Base-by-base conservation (phyloP, 1,140 invertebrate genomes). In the Notospermus geniculatus region DNA sequence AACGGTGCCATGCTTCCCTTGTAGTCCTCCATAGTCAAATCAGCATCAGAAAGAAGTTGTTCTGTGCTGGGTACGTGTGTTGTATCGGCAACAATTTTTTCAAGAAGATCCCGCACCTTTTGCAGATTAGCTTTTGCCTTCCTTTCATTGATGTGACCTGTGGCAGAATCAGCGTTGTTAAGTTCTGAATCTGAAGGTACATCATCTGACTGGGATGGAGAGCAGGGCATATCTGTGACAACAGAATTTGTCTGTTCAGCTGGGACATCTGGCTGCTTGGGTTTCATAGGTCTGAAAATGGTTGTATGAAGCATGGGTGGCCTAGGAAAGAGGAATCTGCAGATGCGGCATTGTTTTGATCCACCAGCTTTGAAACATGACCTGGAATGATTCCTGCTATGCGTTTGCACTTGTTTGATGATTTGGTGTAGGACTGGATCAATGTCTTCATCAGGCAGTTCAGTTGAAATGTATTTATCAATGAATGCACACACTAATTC, bases 121-220 rank as follows among this genome's bases (percentile, higher is more conserved):
- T n/a, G n/a, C n/a, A n/a, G n/a, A n/a, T n/a, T 60, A 39, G 45
- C 13, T 36, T 60, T 55, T 36, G 54, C 56, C 28, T 55, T 1
- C 17, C 29, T 0, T 1, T 50, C 36, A 17, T 25, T 15, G n/a
- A 60, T 22, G 19, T 43, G n/a, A n/a, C n/a, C n/a, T n/a, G n/a
- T n/a, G n/a, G n/a, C n/a, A n/a, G n/a, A n/a, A n/a, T n/a, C n/a
- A n/a, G n/a, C n/a, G n/a, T n/a, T n/a, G n/a, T n/a, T n/a, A n/a
- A n/a, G n/a, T n/a, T n/a, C n/a, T n/a, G n/a, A n/a, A n/a, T n/a
- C n/a, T n/a, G n/a, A n/a, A n/a, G n/a, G n/a, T n/a, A n/a, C n/a
- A n/a, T n/a, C n/a, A n/a, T n/a, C n/a, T n/a, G 11, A 43, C 39
- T 13, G 11, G 11, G 39, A 13, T n/a, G n/a, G n/a, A 43, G 11